Conservation (phyloP, 2,113 vertebrate genomes). For the Alethe castanea region DNA sequence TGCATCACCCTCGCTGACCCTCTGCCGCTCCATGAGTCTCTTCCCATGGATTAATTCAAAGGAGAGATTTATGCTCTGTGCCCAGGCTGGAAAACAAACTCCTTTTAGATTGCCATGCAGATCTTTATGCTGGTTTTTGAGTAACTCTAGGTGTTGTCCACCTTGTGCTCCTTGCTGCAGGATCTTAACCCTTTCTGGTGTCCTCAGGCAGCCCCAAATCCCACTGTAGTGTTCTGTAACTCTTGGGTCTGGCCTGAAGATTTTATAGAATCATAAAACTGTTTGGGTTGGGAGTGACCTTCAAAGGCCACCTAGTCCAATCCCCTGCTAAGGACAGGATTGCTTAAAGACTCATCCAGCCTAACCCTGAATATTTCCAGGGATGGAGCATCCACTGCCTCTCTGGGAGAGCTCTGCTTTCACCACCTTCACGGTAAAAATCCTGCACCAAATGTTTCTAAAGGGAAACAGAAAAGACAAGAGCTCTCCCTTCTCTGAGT, state of each 20-base stretch:
- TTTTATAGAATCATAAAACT: not conserved
- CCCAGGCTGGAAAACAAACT: not conserved
- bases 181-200: not conserved
- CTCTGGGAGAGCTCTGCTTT: not conserved
- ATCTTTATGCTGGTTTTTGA: not conserved
- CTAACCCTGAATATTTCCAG: not conserved
- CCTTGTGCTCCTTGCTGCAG: not conserved
- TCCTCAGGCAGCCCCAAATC: accelerated
- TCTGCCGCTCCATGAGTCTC: accelerated
- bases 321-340: not conserved
- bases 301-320: not conserved
- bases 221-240: accelerated
- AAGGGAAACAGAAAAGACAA: not conserved
- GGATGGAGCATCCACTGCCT: not conserved
- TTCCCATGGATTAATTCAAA: conserved; percentile 31
- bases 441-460: not conserved
- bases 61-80: not conserved
- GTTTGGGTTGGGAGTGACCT: not conserved
- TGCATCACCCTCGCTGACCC: not conserved
- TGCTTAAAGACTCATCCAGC: not conserved
- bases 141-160: not conserved
- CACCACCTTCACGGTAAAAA: not conserved
- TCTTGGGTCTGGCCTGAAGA: not conserved
- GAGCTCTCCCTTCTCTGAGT: not conserved
- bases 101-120: not conserved